Percentiles rank a stretch among this genome's conserved stretches.
These are phyloP conservation scores for Microtus oregoni DNA, from an alignment of 2,113 vertebrate genomes.

Conservation along the genomic window DNA sequence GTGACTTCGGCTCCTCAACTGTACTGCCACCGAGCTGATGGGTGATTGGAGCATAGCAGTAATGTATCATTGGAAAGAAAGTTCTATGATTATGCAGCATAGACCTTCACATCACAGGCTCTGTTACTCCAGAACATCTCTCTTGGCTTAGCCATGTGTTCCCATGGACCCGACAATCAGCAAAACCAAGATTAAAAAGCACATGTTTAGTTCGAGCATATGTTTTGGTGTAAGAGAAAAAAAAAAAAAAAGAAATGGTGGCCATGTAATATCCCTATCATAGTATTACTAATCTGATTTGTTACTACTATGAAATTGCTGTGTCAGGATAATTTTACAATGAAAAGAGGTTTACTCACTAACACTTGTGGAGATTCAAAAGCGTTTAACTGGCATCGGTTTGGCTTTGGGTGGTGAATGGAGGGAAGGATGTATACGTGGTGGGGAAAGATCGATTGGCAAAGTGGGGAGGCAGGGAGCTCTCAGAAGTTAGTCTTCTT, in stretches of 20 bases:
- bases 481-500: neutral
- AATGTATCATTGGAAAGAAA: neutral
- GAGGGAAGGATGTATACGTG: no score
- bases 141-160: neutral
- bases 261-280: neutral
- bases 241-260: neutral
- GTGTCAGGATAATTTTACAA: neutral
- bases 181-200: neutral
- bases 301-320: neutral
- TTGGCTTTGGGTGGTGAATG: neutral
- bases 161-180: neutral
- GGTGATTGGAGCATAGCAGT: neutral
- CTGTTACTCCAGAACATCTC: neutral
- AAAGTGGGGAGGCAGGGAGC: neutral
- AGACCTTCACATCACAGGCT: neutral
- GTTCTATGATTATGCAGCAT: neutral
- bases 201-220: neutral
- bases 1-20: neutral
- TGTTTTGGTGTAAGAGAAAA: neutral
- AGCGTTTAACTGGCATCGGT: no score
- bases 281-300: neutral
- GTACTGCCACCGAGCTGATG: neutral
- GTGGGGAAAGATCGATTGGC: no score
- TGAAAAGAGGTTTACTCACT: neutral
- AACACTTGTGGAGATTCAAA: neutral